Evolutionary conservation across 92 coral and sea anemone species (phyloP), one percentile per base, ranked within the genome.

Genomic region (Bergia puertoricense): DNA sequence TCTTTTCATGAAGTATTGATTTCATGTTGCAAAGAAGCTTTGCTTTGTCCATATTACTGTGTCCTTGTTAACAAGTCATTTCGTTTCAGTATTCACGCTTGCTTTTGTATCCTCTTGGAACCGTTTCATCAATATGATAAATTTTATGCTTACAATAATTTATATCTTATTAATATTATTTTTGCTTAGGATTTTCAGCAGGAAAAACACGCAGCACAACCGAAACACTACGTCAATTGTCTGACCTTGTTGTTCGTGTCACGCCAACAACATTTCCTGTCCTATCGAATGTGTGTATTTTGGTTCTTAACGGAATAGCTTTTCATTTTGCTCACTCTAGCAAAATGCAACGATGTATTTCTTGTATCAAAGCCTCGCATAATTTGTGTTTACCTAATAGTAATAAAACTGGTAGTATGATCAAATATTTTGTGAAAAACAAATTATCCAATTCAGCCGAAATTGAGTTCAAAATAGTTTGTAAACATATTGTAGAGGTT

Each of bases 11-110:
- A 10, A 79, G 82, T 79, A 79, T 79, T 48, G 66, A 48, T 80
- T 80, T 54, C 85, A 80, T 9, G 37, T 54, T n/a, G 30, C 72
- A 80, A 41, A 36, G 38, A 79, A 50, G 85, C 85, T 80, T 80
- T 56, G 50, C 59, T 39, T 73, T 73, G 20, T 14, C 15, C 69
- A 16, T 16, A 62, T 8, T 30, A 30, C 59, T 39, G 37, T 73
- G 20, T 14, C 15, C 69, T 4, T 16, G 16, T 8, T 62, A 62
- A 18, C 22, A 62, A 10, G 2, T 15, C n/a, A 20, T 62, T 73
- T 73, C 77, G 77, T 36, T 73, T 73, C 44, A 15, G 69, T 62
- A 16, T 62, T 62, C 30, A 62, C 69, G 69, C 1, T 62, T 62
- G 30, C 30, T 14, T 62, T 62, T 62, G 30, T 62, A 62, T 62